Evolutionary conservation across 2,113 vertebrate genomes (phyloP).

Genomic region (Salminus brasiliensis): DNA sequence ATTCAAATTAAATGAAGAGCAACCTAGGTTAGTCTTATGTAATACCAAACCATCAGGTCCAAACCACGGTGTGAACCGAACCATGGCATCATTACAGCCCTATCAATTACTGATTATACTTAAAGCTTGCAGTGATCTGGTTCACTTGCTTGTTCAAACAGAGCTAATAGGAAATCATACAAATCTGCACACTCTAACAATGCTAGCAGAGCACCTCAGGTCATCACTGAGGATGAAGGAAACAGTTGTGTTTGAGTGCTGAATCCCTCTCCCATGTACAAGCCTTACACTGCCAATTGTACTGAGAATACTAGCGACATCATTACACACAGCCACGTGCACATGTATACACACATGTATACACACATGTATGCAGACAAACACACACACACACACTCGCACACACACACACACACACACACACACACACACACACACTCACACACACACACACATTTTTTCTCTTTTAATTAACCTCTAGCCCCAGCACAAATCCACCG

Average conservation of each 20-base stretch:
- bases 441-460: slow-evolving; percentile 3
- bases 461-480: slow-evolving; percentile 55
- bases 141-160: neutral
- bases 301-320: slow-evolving; percentile 14
- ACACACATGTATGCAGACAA: too few species aligned
- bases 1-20: too few species aligned
- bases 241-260: neutral
- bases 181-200: neutral
- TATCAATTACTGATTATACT: neutral
- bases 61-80: too few species aligned
- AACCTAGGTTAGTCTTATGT: too few species aligned
- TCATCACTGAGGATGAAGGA: neutral
- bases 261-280: neutral
- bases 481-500: slow-evolving; percentile 32
- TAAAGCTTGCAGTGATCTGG: neutral
- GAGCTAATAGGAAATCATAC: neutral
- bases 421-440: slow-evolving; percentile 13
- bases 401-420: slow-evolving; percentile 20
- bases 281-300: neutral
- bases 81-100: too few species aligned
- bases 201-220: neutral
- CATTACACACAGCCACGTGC: slow-evolving; percentile 28
- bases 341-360: neutral
- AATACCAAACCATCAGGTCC: too few species aligned
- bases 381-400: slow-evolving; percentile 11